Conservation (phyloP, 2,888 invertebrate species). For the Perizoma affinitatum region DNA sequence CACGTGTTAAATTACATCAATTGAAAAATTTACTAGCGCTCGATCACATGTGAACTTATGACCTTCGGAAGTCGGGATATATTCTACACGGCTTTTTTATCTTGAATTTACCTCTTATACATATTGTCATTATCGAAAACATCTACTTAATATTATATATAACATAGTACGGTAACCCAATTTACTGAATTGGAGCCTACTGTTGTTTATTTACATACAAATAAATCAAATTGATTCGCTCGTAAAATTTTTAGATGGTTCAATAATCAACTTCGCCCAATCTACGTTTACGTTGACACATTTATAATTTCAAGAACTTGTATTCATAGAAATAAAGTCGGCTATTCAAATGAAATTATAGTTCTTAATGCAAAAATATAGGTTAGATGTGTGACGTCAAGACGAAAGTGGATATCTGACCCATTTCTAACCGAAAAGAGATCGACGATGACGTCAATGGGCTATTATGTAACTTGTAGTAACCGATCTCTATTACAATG, state of each 20-base stretch:
- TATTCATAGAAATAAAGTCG: conserved; percentile 30
- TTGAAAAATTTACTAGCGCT: too few species aligned
- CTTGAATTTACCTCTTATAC: conserved; percentile 33
- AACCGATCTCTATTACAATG: conserved; percentile 55
- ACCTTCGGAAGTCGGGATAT: too few species aligned
- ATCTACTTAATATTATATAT: too few species aligned
- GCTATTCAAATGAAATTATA: conserved; percentile 34
- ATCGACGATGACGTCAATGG: conserved; percentile 70
- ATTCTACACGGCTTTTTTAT: too few species aligned
- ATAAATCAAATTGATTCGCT: background rate
- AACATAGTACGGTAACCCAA: too few species aligned
- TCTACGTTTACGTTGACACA: conserved; percentile 25
- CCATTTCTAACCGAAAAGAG: conserved; percentile 68
- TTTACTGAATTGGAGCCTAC: conserved; percentile 36
- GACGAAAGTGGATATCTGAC: conserved; percentile 68
- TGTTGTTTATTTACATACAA: conserved; percentile 12
- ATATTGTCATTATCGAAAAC: too few species aligned
- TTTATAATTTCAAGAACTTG: conserved; percentile 16
- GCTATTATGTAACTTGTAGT: conserved; percentile 45
- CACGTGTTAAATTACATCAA: too few species aligned
- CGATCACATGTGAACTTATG: too few species aligned
- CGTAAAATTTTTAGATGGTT: conserved; percentile 7
- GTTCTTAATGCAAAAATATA: conserved; percentile 37
- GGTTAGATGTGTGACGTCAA: conserved; percentile 63
- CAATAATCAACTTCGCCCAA: conserved; percentile 17